phyloP scores from a whole-genome alignment of 2,888 invertebrate species.

The Noctuana brunneofusca region DNA sequence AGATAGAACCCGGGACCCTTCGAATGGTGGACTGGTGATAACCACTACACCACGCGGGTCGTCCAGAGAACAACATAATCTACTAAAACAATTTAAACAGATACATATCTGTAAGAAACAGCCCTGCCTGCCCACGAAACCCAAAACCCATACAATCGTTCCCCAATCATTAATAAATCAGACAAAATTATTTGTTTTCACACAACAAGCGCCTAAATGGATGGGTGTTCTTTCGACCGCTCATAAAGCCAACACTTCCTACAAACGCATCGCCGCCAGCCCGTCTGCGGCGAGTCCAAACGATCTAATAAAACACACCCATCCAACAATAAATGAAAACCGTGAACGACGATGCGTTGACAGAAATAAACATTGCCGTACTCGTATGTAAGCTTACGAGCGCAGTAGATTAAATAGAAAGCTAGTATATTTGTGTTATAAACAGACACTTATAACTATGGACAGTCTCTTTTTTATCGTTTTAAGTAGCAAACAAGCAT shows the following conservation, averaged over 20 bases:
- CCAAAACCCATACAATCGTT: not conserved
- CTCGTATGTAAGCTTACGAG: not conserved
- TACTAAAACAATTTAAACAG: too few species aligned
- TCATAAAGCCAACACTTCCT: conserved; percentile 22
- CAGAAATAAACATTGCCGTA: conserved; percentile 15
- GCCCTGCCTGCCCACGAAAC: not conserved
- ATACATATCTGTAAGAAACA: not conserved
- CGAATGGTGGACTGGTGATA: too few species aligned
- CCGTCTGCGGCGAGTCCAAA: conserved; percentile 14
- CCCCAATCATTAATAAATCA: not conserved
- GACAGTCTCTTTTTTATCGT: too few species aligned
- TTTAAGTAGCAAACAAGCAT: too few species aligned
- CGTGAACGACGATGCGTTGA: conserved; percentile 9
- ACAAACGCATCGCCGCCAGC: conserved; percentile 16
- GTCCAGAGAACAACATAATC: too few species aligned
- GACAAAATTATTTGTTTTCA: conserved; percentile 6
- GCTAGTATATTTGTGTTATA: not conserved
- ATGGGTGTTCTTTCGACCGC: not conserved
- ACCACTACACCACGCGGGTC: too few species aligned
- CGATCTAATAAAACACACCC: conserved; percentile 24
- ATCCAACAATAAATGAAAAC: conserved; percentile 20
- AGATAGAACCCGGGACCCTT: too few species aligned
- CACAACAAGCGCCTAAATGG: not conserved
- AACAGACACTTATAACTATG: too few species aligned
- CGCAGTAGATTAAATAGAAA: not conserved